Evolutionary conservation across 1,140 invertebrate species (phyloP), one percentile per base, ranked within the genome.

Genomic region (Whitmania pigra): DNA sequence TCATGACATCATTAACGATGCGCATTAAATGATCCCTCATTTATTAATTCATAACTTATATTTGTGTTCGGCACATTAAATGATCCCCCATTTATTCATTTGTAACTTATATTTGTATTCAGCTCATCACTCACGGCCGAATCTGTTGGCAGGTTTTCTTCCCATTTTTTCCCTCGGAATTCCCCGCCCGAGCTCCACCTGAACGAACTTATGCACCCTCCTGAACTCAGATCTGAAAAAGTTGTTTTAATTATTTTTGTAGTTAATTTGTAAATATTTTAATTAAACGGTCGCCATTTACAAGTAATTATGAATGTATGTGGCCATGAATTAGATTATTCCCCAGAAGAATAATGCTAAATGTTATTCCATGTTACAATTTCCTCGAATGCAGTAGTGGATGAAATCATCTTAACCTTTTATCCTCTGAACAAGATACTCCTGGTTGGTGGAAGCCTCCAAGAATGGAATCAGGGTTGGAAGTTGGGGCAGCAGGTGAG

Each of bases 161-260:
- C 88, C 90, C 90, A 92, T 43, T 86, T 84, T 80, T 90, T 89
- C 5, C 87, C 87, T 78, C 89, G 87, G 76, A 87, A 87, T 55
- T 82, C 80, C 15, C 87, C 86, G 11, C 90, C 90, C 67, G 86
- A 84, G 81, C 90, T 89, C 90, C 90, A 92, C 73, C 86, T 87
- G 77, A 88, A 92, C 72, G 89, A 88, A 73, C 88, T 88, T 85
- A 92, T 88, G 76, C 89, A 90, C 29, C 89, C 89, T 73, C 89
- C 89, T 77, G 86, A 87, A 0, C 88, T 85, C 7, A 93, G 82
- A 73, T 89, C 88, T 83, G 74, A 72, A 79, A 76, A 63, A 67
- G 70, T 55, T n/a, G n/a, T n/a, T n/a, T 73, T 60, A 68, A 0
- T 20, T 25, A 29, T 29, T n/a, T 9, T 27, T 63, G 5, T 63